Evolutionary conservation across 2,797 vertebrate species (phyloP).

Genomic region (Tapera naevia): DNA sequence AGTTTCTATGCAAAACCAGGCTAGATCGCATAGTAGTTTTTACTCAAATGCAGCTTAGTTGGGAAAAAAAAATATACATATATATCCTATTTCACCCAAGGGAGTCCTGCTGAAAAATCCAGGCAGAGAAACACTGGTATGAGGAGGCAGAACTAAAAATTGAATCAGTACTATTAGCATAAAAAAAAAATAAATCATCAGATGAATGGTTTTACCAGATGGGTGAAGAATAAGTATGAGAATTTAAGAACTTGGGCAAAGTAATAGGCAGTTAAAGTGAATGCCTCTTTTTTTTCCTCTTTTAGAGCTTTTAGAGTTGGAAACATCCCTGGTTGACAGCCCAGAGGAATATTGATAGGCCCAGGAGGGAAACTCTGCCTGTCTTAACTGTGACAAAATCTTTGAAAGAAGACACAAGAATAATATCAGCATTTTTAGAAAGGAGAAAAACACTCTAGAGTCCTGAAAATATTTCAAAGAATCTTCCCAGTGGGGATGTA

Average conservation of each 20-base stretch:
- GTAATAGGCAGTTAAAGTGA: not conserved
- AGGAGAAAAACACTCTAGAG: conserved; percentile 13
- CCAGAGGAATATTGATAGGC: not conserved
- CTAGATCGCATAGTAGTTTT: not conserved
- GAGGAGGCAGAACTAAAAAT: not conserved
- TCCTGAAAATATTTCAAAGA: conserved; percentile 1
- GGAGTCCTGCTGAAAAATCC: not conserved
- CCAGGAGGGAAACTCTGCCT: conserved; percentile 21
- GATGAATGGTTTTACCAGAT: not conserved
- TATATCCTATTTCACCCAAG: not conserved
- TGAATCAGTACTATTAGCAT: not conserved
- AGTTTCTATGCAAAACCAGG: not conserved
- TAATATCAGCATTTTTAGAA: conserved; percentile 35
- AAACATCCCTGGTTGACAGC: conserved; percentile 8
- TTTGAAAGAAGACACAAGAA: conserved; percentile 9
- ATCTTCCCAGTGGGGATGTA: not conserved
- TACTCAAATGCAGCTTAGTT: not conserved
- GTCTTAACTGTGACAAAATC: conserved; percentile 34
- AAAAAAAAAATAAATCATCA: not conserved
- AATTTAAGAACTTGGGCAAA: conserved; percentile 15
- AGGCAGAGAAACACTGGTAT: not conserved
- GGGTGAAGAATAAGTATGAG: not conserved
- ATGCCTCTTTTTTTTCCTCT: not conserved
- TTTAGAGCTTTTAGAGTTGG: not conserved
- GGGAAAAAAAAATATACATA: not conserved